Evolutionary conservation across 2,888 invertebrate genomes (phyloP), one percentile per base, ranked within the genome.

Genomic region (Monopis laevigella): DNA sequence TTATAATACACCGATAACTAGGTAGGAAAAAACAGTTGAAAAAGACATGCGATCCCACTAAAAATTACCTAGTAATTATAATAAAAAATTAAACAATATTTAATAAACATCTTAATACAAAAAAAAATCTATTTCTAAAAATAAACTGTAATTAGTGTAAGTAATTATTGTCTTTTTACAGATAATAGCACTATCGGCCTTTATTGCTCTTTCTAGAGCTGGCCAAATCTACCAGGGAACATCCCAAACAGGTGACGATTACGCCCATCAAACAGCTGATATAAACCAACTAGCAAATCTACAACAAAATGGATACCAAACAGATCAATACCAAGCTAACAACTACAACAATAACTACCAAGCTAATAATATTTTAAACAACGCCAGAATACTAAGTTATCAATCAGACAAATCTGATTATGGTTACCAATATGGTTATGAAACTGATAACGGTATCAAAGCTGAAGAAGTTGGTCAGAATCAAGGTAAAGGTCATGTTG

Each of bases 361-460:
- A 6, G 17, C 17, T n/a, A 16, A 32, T n/a, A 32, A 17, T 10
- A n/a, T 32, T n/a, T n/a, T 32, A 17, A 67, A 60, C 42, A 42
- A 44, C 0, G 72, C 77, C 0, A 70, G 58, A 45, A 71, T 74
- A 6, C 36, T 77, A 30, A 56, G 53, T 7, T 61, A 56, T n/a
- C 51, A 61, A 1, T 54, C 55, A 2, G 66, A 72, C 10, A 62
- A 51, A 10, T 53, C 73, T 41, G 69, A 60, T 0, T 69, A 74
- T 27, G 60, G 59, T 27, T 80, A 78, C 41, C 58, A 65, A 14
- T 73, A 69, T 43, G 74, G 82, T 13, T 88, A 82, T 57, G 86
- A 86, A 51, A 87, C 87, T 46, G 87, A 85, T 49, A 87, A 87
- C 57, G 86, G 86, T 75, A 88, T 87, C 48, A 80, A 73, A 50